Conservation (phyloP, 2,113 vertebrate species). For the Myodes glareolus region DNA sequence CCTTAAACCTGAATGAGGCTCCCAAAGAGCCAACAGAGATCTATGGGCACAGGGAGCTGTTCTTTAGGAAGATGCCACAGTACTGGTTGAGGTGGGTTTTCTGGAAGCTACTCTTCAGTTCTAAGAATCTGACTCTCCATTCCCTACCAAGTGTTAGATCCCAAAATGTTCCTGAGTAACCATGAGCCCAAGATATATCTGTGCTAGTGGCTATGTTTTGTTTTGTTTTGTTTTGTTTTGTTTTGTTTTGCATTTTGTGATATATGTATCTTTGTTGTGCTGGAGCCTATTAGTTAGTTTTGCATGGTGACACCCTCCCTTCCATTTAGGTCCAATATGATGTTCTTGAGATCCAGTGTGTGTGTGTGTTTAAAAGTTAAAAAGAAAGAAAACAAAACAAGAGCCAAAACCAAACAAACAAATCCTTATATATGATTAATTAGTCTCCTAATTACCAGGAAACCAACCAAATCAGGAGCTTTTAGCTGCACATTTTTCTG, state of each 20-base stretch:
- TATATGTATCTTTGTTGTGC: background rate
- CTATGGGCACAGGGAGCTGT: too few species aligned
- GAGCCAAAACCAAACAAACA: background rate
- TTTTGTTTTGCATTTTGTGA: background rate
- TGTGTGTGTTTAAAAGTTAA: background rate
- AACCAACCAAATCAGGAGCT: slow-evolving; percentile 18
- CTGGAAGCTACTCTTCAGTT: too few species aligned
- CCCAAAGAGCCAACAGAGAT: too few species aligned
- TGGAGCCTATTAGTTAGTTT: background rate
- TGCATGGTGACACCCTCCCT: background rate
- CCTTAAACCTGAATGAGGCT: too few species aligned
- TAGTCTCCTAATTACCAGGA: background rate
- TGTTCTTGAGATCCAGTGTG: background rate
- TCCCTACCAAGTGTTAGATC: background rate
- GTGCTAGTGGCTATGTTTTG: background rate
- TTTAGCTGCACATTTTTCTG: background rate
- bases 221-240: background rate
- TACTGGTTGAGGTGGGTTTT: background rate
- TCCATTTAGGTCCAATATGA: background rate
- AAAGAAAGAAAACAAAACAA: background rate
- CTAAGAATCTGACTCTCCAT: background rate
- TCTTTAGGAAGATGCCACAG: background rate
- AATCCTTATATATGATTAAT: slow-evolving; percentile 9
- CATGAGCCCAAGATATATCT: background rate
- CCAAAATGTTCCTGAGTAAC: background rate